Conservation (phyloP, 2,797 vertebrate species). For the Acipenser ruthenus region DNA sequence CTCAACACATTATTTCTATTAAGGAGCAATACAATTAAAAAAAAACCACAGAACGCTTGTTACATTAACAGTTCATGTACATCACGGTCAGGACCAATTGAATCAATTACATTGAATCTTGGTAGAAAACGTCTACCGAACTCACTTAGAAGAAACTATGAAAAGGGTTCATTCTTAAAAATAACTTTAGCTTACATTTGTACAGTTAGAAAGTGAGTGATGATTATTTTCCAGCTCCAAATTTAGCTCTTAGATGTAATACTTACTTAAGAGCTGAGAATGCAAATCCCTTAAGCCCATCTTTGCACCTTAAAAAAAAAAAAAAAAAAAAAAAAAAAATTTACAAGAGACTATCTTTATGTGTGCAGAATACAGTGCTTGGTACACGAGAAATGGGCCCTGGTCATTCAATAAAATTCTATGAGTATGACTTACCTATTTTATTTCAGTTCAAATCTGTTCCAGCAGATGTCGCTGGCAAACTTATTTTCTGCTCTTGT, state of each 20-base stretch:
- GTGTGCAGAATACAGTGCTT: too few relatives aligned
- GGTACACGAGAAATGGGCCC: too few relatives aligned
- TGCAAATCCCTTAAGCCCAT: slow-evolving; percentile 91
- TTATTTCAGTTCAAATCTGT: neutral
- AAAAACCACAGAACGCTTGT: neutral
- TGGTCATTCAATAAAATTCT: too few relatives aligned
- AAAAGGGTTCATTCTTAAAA: too few relatives aligned
- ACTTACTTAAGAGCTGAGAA: slow-evolving; percentile 96
- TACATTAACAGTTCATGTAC: neutral
- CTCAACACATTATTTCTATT: too few relatives aligned
- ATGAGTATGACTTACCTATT: too few relatives aligned
- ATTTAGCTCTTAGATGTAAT: neutral
- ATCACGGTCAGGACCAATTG: too few relatives aligned
- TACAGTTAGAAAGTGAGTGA: neutral
- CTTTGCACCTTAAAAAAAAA: slow-evolving; percentile 73
- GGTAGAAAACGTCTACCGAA: neutral
- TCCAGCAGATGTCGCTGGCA: slow-evolving; percentile 55
- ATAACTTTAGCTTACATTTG: neutral
- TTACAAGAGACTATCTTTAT: neutral
- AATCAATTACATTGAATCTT: neutral
- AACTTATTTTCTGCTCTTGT: slow-evolving; percentile 18
- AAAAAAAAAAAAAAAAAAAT: too few relatives aligned
- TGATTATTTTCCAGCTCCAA: neutral
- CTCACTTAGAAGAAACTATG: too few relatives aligned
- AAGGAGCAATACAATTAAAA: too few relatives aligned